phyloP scores from a whole-genome alignment of 2,888 invertebrate species.

The Macroteleia sp. region DNA sequence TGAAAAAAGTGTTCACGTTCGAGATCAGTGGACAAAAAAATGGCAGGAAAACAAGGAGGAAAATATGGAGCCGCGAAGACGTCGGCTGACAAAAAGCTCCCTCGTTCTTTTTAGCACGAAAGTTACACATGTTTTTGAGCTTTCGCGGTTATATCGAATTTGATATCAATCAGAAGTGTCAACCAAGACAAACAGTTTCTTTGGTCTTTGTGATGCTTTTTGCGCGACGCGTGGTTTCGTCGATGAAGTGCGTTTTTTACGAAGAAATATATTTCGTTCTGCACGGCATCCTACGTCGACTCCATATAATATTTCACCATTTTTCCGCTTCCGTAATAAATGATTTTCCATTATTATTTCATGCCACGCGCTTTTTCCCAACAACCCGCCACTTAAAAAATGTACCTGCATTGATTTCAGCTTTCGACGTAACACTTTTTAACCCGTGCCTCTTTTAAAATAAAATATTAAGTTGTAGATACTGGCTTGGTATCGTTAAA shows the following conservation, averaged over 20 bases:
- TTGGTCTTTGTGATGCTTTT: conserved; percentile 22
- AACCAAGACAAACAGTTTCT: conserved; percentile 48
- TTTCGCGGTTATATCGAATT: conserved; percentile 33
- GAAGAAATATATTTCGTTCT: conserved; percentile 26
- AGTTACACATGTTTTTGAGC: conserved; percentile 30
- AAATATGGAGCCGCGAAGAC: not conserved
- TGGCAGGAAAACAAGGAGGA: not conserved
- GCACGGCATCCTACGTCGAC: conserved; percentile 1
- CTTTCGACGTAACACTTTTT: not conserved
- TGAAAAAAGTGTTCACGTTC: too few relatives aligned
- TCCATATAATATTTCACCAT: conserved; percentile 41
- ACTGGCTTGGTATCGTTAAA: too few relatives aligned
- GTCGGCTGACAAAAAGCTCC: not conserved
- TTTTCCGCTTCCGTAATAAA: conserved; percentile 38
- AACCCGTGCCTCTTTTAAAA: not conserved
- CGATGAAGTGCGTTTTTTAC: conserved; percentile 28
- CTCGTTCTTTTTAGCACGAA: conserved; percentile 1
- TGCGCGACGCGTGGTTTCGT: conserved; percentile 21
- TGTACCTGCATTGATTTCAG: conserved; percentile 3
- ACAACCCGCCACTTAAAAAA: not conserved
- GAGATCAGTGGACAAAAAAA: too few relatives aligned
- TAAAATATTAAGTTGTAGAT: not conserved
- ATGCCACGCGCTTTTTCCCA: conserved; percentile 8
- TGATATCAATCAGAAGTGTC: conserved; percentile 51
- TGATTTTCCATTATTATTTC: conserved; percentile 41